These are phyloP conservation scores for Pluvialis apricaria DNA, from an alignment of 2,113 vertebrate species.

Conservation along the genomic window DNA sequence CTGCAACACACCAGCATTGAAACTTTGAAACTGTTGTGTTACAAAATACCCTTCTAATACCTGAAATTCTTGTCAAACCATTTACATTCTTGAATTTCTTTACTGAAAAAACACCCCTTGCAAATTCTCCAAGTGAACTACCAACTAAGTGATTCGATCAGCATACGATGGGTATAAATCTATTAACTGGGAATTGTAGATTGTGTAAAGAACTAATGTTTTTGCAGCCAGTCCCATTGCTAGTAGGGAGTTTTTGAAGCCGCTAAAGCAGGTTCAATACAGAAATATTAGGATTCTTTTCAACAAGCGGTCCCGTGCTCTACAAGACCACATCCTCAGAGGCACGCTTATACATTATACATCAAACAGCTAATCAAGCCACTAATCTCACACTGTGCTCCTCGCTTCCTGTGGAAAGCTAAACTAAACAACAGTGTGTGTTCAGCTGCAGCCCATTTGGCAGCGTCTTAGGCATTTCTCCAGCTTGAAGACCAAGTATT, in stretches of 20 bases:
- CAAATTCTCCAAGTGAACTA: not conserved
- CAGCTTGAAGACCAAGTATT: not conserved
- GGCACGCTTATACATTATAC: not conserved
- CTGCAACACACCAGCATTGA: not conserved
- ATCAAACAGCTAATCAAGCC: not conserved
- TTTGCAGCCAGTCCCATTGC: not conserved
- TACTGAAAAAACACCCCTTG: not conserved
- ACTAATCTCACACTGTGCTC: not conserved
- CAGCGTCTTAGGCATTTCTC: not conserved
- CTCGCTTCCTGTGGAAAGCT: not conserved
- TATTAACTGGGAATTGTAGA: not conserved
- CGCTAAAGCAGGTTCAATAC: not conserved
- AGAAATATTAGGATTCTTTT: not conserved
- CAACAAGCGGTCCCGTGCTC: not conserved
- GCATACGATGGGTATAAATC: not conserved
- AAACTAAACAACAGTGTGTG: not conserved
- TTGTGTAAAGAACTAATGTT: not conserved
- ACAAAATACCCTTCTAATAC: not conserved
- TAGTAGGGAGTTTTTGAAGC: not conserved
- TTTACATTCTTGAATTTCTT: not conserved
- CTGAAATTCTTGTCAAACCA: not conserved
- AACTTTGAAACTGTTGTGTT: not conserved
- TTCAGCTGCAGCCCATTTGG: not conserved
- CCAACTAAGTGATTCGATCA: not conserved
- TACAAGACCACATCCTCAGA: not conserved